Percentiles rank a stretch among this genome's conserved stretches.
Evolutionary conservation across 2,888 invertebrate genomes (phyloP).

Genomic region (Alcis repandata): DNA sequence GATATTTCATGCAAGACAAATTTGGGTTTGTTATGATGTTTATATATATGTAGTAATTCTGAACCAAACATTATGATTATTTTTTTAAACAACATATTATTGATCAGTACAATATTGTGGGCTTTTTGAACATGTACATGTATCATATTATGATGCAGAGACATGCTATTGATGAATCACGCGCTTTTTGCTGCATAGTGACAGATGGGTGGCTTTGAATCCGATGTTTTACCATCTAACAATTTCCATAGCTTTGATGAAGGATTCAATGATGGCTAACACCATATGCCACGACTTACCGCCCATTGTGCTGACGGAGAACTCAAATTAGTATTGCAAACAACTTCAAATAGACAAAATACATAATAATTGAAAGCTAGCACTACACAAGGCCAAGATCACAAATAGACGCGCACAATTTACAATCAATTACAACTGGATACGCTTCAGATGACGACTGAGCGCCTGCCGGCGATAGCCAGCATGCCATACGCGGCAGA

Average conservation of each 20-base stretch:
- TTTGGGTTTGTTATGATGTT: constrained; percentile 2
- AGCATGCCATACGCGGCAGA: constrained; percentile 60
- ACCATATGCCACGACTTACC: constrained; percentile 68
- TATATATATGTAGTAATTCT: no score
- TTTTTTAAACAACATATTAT: not conserved
- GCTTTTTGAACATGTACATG: not conserved
- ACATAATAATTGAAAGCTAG: constrained; percentile 61
- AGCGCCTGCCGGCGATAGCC: constrained; percentile 61
- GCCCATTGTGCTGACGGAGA: constrained; percentile 68
- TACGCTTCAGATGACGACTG: constrained; percentile 43
- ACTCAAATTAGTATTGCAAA: constrained; percentile 66
- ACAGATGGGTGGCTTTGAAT: constrained; percentile 23
- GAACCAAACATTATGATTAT: not conserved
- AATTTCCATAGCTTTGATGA: constrained; percentile 38
- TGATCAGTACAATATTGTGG: not conserved
- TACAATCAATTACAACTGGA: constrained; percentile 38
- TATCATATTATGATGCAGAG: constrained; percentile 2
- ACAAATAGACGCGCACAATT: constrained; percentile 53
- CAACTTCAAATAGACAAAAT: constrained; percentile 52
- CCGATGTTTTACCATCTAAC: constrained; percentile 13
- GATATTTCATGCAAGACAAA: constrained; percentile 1
- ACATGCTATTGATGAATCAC: constrained; percentile 26
- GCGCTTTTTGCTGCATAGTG: constrained; percentile 1
- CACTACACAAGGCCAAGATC: constrained; percentile 73
- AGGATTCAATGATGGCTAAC: constrained; percentile 51